Base-by-base conservation (phyloP, 2,888 invertebrate genomes). In the Apodemia duryi region DNA sequence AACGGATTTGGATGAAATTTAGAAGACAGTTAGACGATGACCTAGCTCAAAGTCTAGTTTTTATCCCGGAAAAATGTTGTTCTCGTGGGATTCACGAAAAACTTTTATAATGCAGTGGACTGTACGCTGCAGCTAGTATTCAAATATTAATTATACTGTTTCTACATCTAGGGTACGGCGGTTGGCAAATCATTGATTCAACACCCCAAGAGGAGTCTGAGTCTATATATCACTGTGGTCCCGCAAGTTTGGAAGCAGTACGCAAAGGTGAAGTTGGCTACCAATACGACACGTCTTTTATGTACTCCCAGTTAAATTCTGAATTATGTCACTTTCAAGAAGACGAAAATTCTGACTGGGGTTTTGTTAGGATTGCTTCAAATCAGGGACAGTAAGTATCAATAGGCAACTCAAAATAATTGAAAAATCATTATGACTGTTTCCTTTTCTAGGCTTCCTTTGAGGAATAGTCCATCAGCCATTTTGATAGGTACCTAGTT, bases 161-260 rank as follows among this genome's bases (percentile, higher is more conserved):
- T 13, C 1, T 46, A 46, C 46, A 46, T 63, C 29, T 46, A 76
- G 95, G 95, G 11, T 96, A 95, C 79, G 95, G 95, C 28, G 97
- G 96, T 6, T 97, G 97, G 97, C 97, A 97, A 85, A 95, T 95
- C 28, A 94, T 96, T 70, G 97, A 97, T 77, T 92, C 96, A 6
- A 96, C 96, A 2, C 96, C 96, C 4, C 96, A 96, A 79, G 95
- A 95, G 77, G 92, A 93, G 75, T 93, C 94, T 28, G 94, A 94
- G 69, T 91, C 93, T 70, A 89, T 93, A 32, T 94, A 92, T 75
- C 90, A 93, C 71, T 93, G 96, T 85, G 93, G 94, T 75, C 93
- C 95, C 13, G 94, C 95, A 49, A 94, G 94, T 60, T 91, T 94
- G 21, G 94, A 94, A 74, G 96, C 96, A 29, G 94, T 96, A 2